These are phyloP conservation scores for Drosophila bocki DNA, from an alignment of 1,140 invertebrate genomes.

Conservation along the genomic window DNA sequence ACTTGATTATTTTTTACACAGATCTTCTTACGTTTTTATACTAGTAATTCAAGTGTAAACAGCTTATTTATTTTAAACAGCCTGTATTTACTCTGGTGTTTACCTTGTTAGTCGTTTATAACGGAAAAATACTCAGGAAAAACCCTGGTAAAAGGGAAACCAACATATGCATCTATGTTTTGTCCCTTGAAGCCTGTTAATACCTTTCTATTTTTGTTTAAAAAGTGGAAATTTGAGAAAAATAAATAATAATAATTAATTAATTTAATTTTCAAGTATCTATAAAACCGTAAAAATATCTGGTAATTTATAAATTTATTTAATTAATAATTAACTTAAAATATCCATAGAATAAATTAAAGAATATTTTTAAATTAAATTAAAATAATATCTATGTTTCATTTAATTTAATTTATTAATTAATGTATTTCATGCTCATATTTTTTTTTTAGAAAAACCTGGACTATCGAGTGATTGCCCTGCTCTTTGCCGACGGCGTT, in stretches of 20 bases:
- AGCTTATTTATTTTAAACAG: constrained; percentile 3
- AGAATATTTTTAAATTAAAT: too few relatives aligned
- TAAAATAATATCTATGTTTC: too few relatives aligned
- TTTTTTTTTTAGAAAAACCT: constrained; percentile 80
- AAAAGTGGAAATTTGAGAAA: too few relatives aligned
- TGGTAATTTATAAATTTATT: too few relatives aligned
- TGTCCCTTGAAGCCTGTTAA: background rate
- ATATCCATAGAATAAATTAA: too few relatives aligned
- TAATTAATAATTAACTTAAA: too few relatives aligned
- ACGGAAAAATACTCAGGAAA: background rate
- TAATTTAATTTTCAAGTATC: too few relatives aligned
- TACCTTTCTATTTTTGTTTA: background rate
- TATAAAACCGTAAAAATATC: too few relatives aligned
- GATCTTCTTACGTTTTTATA: background rate
- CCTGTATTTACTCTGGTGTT: constrained; percentile 4
- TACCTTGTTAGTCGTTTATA: background rate
- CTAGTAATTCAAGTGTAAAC: background rate
- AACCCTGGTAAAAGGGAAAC: background rate
- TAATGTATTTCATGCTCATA: background rate
- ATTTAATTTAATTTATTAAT: too few relatives aligned
- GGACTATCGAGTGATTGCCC: constrained; percentile 86
- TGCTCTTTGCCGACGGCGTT: constrained; percentile 93
- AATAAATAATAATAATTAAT: too few relatives aligned
- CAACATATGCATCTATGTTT: background rate
- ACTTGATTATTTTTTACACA: background rate